These are phyloP conservation scores for Hormaphis cornu DNA, from an alignment of 1,140 invertebrate genomes.

Conservation along the genomic window DNA sequence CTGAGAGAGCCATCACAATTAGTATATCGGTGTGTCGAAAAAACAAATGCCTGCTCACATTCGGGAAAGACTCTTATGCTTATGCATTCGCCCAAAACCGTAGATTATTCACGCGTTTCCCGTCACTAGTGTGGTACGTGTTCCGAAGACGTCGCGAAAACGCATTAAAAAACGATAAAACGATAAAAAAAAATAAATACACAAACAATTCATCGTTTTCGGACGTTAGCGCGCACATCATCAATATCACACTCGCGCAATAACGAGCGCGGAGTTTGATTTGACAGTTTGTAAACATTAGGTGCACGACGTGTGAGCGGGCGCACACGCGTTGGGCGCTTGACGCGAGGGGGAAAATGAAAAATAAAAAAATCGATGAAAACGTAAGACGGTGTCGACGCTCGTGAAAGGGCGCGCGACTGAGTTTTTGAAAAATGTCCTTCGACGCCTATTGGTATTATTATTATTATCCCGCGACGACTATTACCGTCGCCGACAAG, in stretches of 20 bases:
- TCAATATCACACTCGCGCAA: constrained; percentile 15
- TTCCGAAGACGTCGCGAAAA: too few relatives aligned
- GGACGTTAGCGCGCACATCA: background rate
- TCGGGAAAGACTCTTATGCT: too few relatives aligned
- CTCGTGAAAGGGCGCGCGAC: background rate
- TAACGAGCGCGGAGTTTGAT: background rate
- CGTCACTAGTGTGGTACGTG: too few relatives aligned
- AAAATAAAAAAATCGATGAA: constrained; percentile 9
- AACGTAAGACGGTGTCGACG: constrained; percentile 13
- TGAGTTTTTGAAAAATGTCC: background rate
- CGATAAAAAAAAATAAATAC: background rate
- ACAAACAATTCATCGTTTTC: constrained; percentile 7
- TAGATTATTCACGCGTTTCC: too few relatives aligned
- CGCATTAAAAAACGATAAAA: background rate
- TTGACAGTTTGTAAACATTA: constrained; percentile 20
- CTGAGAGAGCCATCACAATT: too few relatives aligned
- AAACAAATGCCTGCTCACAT: too few relatives aligned
- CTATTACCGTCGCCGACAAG: too few relatives aligned
- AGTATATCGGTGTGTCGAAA: too few relatives aligned
- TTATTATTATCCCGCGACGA: too few relatives aligned
- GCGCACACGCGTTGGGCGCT: background rate
- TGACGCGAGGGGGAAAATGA: background rate
- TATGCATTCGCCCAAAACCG: too few relatives aligned
- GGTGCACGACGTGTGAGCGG: constrained; percentile 4
- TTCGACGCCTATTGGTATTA: too few relatives aligned